Evolutionary conservation across 2,888 invertebrate genomes (phyloP).

Genomic region (Drosophila lutescens): DNA sequence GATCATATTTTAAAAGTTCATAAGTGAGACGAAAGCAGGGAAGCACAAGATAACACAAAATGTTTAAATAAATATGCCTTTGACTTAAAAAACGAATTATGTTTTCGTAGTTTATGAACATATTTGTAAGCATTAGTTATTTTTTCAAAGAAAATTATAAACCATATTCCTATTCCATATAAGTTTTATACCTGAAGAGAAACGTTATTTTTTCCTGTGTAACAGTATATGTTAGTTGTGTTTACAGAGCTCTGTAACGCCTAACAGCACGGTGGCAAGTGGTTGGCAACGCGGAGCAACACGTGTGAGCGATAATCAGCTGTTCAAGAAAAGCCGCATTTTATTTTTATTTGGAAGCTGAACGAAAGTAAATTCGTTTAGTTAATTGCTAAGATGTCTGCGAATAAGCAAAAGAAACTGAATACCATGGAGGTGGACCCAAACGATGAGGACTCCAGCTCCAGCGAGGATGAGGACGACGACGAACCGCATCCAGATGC

Average conservation of each 20-base stretch:
- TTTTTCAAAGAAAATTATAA: not conserved
- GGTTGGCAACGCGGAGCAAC: slow-evolving; percentile 57
- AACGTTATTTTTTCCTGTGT: not conserved
- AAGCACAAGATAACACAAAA: too few species aligned
- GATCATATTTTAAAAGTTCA: not conserved
- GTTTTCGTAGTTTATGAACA: not conserved
- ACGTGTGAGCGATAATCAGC: slow-evolving; percentile 60
- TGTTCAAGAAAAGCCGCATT: slow-evolving; percentile 52
- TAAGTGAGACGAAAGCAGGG: not conserved
- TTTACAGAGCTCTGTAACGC: not conserved
- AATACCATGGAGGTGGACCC: slow-evolving; percentile 74
- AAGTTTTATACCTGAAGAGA: not conserved
- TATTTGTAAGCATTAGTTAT: not conserved
- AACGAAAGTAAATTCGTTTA: not conserved
- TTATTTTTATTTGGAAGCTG: not conserved
- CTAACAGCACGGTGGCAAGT: not conserved
- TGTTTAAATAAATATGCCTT: too few species aligned
- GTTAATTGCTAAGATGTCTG: slow-evolving; percentile 62
- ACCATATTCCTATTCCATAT: too few species aligned
- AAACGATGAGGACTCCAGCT: slow-evolving; percentile 82
- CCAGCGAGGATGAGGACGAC: slow-evolving; percentile 73
- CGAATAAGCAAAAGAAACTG: slow-evolving; percentile 69
- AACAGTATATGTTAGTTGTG: not conserved
- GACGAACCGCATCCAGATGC: slow-evolving; percentile 84
- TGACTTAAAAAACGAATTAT: not conserved